Conservation (phyloP, 2,113 vertebrate species). For the Lepus timidus region DNA sequence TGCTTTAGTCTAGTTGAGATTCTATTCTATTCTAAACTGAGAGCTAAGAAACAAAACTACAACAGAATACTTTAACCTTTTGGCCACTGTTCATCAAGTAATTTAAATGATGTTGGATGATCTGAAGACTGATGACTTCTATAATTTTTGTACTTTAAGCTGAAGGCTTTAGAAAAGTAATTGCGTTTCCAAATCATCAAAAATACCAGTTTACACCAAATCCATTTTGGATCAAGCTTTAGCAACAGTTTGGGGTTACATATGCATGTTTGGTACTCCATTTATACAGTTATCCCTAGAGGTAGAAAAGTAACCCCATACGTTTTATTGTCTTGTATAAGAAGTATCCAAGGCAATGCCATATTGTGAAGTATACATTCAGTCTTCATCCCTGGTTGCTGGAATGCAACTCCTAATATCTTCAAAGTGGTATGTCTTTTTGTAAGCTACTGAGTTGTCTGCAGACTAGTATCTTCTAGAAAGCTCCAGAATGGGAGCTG, state of each 20-base stretch:
- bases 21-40: neutral
- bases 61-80: neutral
- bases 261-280: neutral
- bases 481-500: neutral
- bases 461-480: neutral
- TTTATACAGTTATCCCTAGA: neutral
- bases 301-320: neutral
- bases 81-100: neutral
- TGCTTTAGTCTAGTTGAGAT: neutral
- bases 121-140: neutral
- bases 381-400: neutral
- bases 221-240: neutral
- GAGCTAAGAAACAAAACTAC: neutral
- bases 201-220: neutral
- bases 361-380: neutral
- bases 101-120: neutral
- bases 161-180: neutral
- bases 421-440: neutral
- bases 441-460: neutral
- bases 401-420: neutral
- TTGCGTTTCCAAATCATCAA: neutral
- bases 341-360: neutral
- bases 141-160: neutral
- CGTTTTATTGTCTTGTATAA: neutral
- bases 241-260: neutral